Base-by-base conservation (phyloP, 2,888 invertebrate genomes). In the Branchipolynoe longqiensis region DNA sequence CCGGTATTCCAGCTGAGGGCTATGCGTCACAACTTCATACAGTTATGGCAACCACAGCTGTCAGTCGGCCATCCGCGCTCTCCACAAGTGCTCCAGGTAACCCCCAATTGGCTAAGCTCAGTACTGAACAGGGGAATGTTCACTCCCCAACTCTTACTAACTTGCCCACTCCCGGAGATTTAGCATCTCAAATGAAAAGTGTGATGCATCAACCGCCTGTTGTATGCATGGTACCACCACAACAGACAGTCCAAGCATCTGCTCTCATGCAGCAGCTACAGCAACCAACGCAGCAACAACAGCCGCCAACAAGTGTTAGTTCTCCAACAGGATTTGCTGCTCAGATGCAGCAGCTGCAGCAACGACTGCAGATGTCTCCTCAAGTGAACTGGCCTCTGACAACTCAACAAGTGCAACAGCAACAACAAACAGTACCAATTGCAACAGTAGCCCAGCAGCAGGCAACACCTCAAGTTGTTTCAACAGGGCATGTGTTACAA, bases 291-390 rank as follows among this genome's bases (percentile, higher is more conserved):
- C 85, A 85, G 54, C 74, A 73, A 31, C 83, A 69, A 40, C 83
- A 40, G 58, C 58, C 25, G 18, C 41, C 18, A 8, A 1, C 41
- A 22, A 40, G n/a, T 31, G 78, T 54, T 1, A n/a, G 82, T 83
- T 69, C 54, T 25, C 2, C 48, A 6, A 12, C 82, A 2, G 40
- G 48, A 33, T 62, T 81, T 38, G 84, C 84, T 18, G 73, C 74
- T 33, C 73, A 73, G 38, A 56, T 74, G 74, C 84, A 84, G 74
- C 84, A 84, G 74, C 74, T 56, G 82, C 82, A 82, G 38, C 82
- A 82, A 18, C 56, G 59, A 33, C 58, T 64, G 64, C 64, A 64
- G 64, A 56, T 41, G 78, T 48, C 59, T 58, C 82, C 82, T 18
- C 82, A 82, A 56, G 58, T 59, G 22, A 82, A 18, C 56, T 74